A percentile compares a stretch with the other conserved stretches of the same genome.
Evolutionary conservation across 2,888 invertebrate species (phyloP).

Genomic region (Norana najaformis): DNA sequence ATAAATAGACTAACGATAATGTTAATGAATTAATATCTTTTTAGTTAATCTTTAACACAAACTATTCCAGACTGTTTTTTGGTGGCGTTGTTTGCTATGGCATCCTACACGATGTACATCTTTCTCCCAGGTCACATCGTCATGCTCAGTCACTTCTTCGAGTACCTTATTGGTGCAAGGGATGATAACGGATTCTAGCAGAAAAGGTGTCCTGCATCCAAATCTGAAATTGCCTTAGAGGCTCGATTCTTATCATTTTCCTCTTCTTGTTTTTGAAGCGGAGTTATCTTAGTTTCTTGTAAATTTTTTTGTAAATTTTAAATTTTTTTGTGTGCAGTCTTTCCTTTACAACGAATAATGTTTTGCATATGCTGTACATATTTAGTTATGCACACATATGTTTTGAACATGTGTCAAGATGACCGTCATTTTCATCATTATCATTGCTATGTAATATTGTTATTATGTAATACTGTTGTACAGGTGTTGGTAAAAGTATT

Average conservation of each 20-base stretch:
- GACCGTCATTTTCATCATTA: neutral
- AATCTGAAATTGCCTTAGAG: slow-evolving; percentile 13
- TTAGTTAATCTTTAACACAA: slow-evolving; percentile 33
- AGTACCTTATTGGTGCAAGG: slow-evolving; percentile 25
- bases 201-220: neutral
- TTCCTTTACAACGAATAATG: neutral
- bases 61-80: slow-evolving; percentile 64
- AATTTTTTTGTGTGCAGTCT: neutral
- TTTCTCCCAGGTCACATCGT: slow-evolving; percentile 68
- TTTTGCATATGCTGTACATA: neutral
- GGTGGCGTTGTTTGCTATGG: slow-evolving; percentile 64
- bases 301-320: neutral
- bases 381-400: neutral
- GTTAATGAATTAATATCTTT: neutral
- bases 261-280: neutral
- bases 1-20: neutral
- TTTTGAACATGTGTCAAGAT: neutral
- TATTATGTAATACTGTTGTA: neutral
- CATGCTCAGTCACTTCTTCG: slow-evolving; percentile 43
- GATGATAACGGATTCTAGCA: neutral
- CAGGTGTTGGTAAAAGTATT: neutral
- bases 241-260: neutral
- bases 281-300: neutral
- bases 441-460: neutral
- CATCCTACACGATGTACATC: slow-evolving; percentile 67